Conservation (phyloP, 1,140 invertebrate genomes). For the Myzus persicae region DNA sequence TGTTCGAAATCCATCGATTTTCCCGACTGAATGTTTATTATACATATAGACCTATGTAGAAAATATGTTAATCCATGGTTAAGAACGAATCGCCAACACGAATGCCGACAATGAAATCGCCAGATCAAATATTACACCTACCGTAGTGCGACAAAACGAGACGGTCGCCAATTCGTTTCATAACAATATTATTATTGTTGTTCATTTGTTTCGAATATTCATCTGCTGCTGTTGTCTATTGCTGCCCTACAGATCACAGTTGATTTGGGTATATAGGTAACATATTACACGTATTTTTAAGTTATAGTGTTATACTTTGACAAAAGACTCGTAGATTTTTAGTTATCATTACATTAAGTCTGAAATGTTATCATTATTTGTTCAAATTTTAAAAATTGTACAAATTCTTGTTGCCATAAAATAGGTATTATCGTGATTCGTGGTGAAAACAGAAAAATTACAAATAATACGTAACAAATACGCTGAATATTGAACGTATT, state of each 20-base stretch:
- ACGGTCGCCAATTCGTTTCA: not conserved
- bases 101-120: not conserved
- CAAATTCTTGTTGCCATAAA: not conserved
- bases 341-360: not conserved
- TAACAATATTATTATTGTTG: slow-evolving; percentile 1
- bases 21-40: not conserved
- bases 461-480: slow-evolving; percentile 43
- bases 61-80: not conserved
- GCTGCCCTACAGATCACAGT: not conserved
- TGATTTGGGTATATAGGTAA: not conserved
- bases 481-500: slow-evolving; percentile 47
- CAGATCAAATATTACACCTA: not conserved
- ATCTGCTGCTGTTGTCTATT: not conserved
- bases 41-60: not conserved
- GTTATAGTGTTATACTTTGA: not conserved
- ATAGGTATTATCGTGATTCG: not conserved
- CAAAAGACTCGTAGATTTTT: not conserved
- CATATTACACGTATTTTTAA: not conserved
- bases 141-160: not conserved
- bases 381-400: not conserved
- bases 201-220: not conserved
- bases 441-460: not conserved
- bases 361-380: not conserved
- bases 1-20: not conserved
- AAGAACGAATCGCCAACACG: not conserved